Conservation (phyloP, 1,140 invertebrate genomes). For the Cyclargus thomasi region DNA sequence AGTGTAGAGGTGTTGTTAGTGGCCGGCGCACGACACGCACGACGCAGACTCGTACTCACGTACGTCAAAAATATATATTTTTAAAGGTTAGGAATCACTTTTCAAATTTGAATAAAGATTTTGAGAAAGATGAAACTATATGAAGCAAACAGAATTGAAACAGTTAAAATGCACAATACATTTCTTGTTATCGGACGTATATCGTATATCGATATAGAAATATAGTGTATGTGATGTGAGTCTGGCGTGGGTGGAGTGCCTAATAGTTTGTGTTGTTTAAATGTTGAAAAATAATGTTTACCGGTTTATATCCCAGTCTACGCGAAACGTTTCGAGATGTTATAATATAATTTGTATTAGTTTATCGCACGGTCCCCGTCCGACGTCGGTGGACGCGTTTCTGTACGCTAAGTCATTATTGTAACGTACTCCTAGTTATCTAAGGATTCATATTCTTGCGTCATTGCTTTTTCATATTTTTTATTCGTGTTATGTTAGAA, state of each 20-base stretch:
- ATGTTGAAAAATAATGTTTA: constrained; percentile 14
- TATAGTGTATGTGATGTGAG: too few species aligned
- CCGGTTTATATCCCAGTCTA: constrained; percentile 13
- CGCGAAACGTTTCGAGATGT: constrained; percentile 1
- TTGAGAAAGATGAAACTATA: too few species aligned
- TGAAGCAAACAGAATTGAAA: too few species aligned
- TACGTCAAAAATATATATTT: too few species aligned
- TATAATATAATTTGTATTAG: constrained; percentile 9
- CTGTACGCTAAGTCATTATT: constrained; percentile 9
- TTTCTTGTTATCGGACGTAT: too few species aligned
- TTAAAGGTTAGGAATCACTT: too few species aligned
- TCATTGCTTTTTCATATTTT: constrained; percentile 12
- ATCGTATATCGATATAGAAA: too few species aligned
- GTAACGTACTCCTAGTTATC: constrained; percentile 1
- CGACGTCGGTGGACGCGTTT: neutral
- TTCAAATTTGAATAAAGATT: too few species aligned
- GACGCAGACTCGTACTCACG: neutral
- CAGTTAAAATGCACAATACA: too few species aligned
- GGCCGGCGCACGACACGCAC: neutral
- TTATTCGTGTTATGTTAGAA: constrained; percentile 14
- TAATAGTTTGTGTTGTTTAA: constrained; percentile 11
- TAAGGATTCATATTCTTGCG: neutral
- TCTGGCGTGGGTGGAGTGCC: too few species aligned
- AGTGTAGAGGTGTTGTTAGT: neutral
- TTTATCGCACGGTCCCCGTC: constrained; percentile 6